Base-by-base conservation (phyloP, 2,888 invertebrate species). In the Sphaerophoria rueppellii region DNA sequence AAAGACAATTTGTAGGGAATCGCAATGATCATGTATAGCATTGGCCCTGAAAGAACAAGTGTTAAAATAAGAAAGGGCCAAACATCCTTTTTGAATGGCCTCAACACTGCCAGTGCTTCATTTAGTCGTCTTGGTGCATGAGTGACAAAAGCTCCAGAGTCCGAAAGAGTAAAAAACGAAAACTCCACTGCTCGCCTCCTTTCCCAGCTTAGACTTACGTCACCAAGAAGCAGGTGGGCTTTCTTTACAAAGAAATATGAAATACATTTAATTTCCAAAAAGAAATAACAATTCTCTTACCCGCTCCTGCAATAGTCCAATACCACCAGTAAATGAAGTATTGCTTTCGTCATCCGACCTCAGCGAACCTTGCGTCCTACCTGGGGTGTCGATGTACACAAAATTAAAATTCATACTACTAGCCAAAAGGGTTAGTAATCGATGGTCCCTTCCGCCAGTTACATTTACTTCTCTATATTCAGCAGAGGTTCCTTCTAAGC, bases 61-160 rank as follows among this genome's bases (percentile, higher is more conserved):
- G 95, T 95, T 0, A 94, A 92, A 4, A 94, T 93, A 0, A 96
- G 93, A 35, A 94, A 93, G 0, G 95, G 95, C 96, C 96, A 96
- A 0, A 96, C 96, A 92, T 95, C 94, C 93, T 94, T 94, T 76
- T 94, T 94, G 88, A 96, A 96, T 0, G 96, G 96, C 63, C 96
- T 93, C 83, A 96, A 93, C 24, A 96, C 93, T 9, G 95, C 96
- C 16, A 96, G 89, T 0, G 96, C 95, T 89, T 96, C 96, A 87
- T 95, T 96, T 0, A 96, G 91, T 76, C 94, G 94, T 0, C 95
- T 94, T 0, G 96, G 96, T 0, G 95, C 95, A 87, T 96, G 96
- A 0, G 96, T 96, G 0, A 95, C 93, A 89, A 96, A 96, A 0
- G 96, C 95, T 0, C 95, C 96, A 16, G 95, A 95, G 88, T 96